phyloP scores from a whole-genome alignment of 2,797 vertebrate genomes.

The Enteromius anoplus region DNA sequence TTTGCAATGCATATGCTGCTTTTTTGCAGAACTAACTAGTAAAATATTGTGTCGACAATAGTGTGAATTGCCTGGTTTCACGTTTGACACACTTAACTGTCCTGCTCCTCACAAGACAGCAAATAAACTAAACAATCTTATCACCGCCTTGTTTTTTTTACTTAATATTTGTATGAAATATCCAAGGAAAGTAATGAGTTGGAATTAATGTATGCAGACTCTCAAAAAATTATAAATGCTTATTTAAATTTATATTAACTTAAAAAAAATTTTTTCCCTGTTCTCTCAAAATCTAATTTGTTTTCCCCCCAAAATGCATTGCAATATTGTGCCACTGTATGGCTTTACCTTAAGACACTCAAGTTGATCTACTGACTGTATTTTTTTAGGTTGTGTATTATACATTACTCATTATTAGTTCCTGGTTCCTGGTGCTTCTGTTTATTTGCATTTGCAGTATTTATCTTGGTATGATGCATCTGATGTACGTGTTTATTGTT shows the following conservation, averaged over 20 bases:
- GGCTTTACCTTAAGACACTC: neutral
- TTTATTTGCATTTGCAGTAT: slow-evolving; percentile 18
- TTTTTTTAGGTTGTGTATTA: neutral
- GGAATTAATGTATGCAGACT: neutral
- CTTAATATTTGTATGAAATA: neutral
- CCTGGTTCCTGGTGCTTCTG: neutral
- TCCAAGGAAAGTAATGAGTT: neutral
- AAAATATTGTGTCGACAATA: neutral
- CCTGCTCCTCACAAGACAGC: neutral
- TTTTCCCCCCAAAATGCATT: neutral
- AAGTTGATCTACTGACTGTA: neutral
- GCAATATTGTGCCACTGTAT: neutral
- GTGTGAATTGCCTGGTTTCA: neutral
- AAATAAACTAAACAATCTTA: neutral
- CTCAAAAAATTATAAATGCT: neutral
- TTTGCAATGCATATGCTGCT: neutral
- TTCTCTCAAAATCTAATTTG: neutral
- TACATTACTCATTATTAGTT: neutral
- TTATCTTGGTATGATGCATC: neutral
- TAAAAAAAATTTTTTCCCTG: no score
- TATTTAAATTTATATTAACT: no score
- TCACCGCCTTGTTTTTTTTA: neutral
- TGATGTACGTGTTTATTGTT: neutral
- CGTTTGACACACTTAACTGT: neutral
- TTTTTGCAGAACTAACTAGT: neutral